A percentile compares a stretch with the other conserved stretches of the same genome.
Conservation (phyloP, 2,113 vertebrate species). For the Gambusia holbrooki region DNA sequence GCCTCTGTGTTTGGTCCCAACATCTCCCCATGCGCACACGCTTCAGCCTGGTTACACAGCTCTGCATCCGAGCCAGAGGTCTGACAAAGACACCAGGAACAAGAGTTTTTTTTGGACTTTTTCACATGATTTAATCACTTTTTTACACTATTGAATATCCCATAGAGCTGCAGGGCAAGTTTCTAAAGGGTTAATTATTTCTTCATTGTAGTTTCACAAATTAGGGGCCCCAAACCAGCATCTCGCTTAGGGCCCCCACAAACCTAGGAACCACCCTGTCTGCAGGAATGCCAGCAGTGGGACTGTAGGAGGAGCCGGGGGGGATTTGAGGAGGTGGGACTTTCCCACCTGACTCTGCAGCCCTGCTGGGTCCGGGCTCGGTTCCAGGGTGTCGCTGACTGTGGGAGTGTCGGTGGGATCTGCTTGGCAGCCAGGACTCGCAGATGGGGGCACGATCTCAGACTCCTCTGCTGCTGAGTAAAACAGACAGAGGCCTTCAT, state of each 20-base stretch:
- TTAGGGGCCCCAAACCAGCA: too few relatives aligned
- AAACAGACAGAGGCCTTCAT: not conserved
- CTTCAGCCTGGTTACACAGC: slow-evolving; percentile 22
- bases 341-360: slow-evolving; percentile 69
- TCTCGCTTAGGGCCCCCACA: too few relatives aligned
- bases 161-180: not conserved
- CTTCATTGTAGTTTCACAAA: too few relatives aligned
- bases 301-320: too few relatives aligned
- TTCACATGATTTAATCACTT: too few relatives aligned
- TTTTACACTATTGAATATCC: too few relatives aligned
- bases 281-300: fast-evolving
- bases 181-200: not conserved
- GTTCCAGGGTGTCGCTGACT: slow-evolving; percentile 20
- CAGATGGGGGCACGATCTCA: slow-evolving; percentile 12
- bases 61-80: slow-evolving; percentile 32
- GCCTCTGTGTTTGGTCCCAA: not conserved
- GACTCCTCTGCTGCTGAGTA: slow-evolving; percentile 23
- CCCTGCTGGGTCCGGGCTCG: slow-evolving; percentile 38
- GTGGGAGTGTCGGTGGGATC: slow-evolving; percentile 21
- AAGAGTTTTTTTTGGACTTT: not conserved
- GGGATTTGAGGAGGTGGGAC: not conserved
- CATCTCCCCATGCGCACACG: not conserved
- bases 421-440: slow-evolving; percentile 32
- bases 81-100: slow-evolving; percentile 32
- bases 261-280: slow-evolving; percentile 36